Evolutionary conservation across 2,113 vertebrate genomes (phyloP).

Genomic region (Rhinolophus sinicus): DNA sequence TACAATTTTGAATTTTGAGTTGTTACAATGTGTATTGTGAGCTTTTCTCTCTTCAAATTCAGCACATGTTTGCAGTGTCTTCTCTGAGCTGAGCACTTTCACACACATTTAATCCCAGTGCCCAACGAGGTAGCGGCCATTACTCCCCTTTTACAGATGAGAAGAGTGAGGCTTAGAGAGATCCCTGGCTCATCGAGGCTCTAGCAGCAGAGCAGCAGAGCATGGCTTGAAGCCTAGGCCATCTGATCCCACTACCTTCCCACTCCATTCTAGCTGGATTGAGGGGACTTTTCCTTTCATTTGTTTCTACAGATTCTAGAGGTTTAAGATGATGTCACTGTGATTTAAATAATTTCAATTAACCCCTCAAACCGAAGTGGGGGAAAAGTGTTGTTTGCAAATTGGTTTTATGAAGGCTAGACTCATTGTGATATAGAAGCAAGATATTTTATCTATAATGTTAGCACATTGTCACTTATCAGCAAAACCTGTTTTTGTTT

Average conservation of each 20-base stretch:
- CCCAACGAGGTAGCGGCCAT: accelerated
- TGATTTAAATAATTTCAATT: not conserved
- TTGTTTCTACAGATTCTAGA: not conserved
- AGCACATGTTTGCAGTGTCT: not conserved
- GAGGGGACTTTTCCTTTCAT: accelerated
- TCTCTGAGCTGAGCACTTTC: not conserved
- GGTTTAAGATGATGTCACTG: not conserved
- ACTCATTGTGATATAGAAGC: not conserved
- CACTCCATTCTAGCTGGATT: not conserved
- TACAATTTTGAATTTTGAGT: not conserved
- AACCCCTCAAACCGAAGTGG: not conserved
- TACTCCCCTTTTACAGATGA: not conserved
- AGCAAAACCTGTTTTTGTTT: not conserved
- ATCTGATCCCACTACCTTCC: not conserved
- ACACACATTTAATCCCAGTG: not conserved
- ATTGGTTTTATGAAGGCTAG: not conserved
- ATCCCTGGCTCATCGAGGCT: not conserved
- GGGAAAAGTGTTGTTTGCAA: not conserved
- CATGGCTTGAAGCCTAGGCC: accelerated
- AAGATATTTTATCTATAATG: not conserved
- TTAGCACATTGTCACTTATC: not conserved
- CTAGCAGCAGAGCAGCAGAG: not conserved
- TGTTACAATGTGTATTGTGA: not conserved
- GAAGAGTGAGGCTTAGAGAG: not conserved
- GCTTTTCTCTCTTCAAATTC: not conserved